Evolutionary conservation across 1,140 invertebrate genomes (phyloP), one percentile per base, ranked within the genome.

Genomic region (Holcopasites calliopsidis): DNA sequence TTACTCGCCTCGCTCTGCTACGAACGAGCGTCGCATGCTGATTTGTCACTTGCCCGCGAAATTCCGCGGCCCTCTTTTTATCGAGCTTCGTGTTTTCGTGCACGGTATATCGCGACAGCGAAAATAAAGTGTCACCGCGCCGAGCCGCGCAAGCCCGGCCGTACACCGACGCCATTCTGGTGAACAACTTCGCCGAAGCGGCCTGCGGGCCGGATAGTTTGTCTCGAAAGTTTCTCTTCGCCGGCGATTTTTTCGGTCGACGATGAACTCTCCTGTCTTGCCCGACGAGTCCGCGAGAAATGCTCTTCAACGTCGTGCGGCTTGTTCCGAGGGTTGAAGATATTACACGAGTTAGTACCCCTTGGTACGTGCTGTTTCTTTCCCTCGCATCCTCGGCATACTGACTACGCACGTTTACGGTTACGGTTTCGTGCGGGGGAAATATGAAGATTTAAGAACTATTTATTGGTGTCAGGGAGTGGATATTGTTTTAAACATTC

Each of bases 11-110:
- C 55, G 71, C 33, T 74, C 16, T 16, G 49, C 23, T 55, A 38
- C 70, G 40, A 54, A 13, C 23, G 6, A n/a, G 16, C 11, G 2
- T 11, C 65, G 42, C 62, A 70, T 31, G 52, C 72, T 75, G 58
- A 75, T 75, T 75, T 68, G 64, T 75, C 72, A 68, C 64, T 75
- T 68, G 50, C 72, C n/a, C 54, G 64, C 64, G 54, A 75, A 75
- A 75, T 69, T 75, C 72, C 49, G 50, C 26, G 71, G 38, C n/a
- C 26, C 69, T 13, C 58, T n/a, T 42, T 65, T 73, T 73, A 73
- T 73, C 70, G 60, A 47, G 35, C 2, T 10, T 50, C 71, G 28
- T 65, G 71, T 73, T 73, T 73, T 73, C 71, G 71, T 62, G 44
- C 69, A n/a, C 23, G 57, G 57, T 65, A n/a, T n/a, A 73, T 73